These are phyloP conservation scores for Latrodectus elegans DNA, from an alignment of 2,888 invertebrate species.

Conservation along the genomic window DNA sequence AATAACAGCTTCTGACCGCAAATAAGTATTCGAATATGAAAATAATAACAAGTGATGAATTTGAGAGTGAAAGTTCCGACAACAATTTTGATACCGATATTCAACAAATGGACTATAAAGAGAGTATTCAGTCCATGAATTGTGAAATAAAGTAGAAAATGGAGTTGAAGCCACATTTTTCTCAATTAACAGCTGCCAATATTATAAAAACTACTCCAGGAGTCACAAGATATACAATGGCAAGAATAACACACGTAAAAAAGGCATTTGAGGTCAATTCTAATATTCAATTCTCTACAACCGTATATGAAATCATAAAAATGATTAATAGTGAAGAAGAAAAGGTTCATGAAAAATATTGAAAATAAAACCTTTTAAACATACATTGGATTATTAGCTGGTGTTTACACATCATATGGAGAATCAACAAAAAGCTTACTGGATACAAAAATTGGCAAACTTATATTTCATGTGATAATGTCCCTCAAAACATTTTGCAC, in stretches of 20 bases:
- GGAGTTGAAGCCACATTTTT: conserved; percentile 1
- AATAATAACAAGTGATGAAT: conserved; percentile 21
- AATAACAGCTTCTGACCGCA: conserved; percentile 13
- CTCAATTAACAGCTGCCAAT: conserved; percentile 13
- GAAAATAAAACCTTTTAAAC: not conserved
- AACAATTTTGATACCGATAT: conserved; percentile 9
- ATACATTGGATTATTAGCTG: not conserved
- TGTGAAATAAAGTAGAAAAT: conserved; percentile 16
- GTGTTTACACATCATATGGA: not conserved
- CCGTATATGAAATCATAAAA: not conserved
- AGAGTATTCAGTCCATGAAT: conserved; percentile 21
- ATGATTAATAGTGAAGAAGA: not conserved
- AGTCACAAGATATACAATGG: conserved; percentile 19
- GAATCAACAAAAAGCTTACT: conserved; percentile 22
- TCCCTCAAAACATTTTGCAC: not conserved
- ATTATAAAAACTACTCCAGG: conserved; percentile 37
- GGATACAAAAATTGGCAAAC: conserved; percentile 12
- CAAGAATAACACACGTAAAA: conserved; percentile 1
- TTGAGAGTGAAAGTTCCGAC: conserved; percentile 12
- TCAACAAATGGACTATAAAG: conserved; percentile 12
- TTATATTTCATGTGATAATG: conserved; percentile 17
- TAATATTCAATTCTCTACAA: not conserved
- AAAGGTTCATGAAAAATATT: not conserved
- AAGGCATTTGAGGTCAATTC: not conserved
- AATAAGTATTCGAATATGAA: conserved; percentile 33